Base-by-base conservation (phyloP, 1,140 invertebrate genomes). In the Diorhabda sublineata region DNA sequence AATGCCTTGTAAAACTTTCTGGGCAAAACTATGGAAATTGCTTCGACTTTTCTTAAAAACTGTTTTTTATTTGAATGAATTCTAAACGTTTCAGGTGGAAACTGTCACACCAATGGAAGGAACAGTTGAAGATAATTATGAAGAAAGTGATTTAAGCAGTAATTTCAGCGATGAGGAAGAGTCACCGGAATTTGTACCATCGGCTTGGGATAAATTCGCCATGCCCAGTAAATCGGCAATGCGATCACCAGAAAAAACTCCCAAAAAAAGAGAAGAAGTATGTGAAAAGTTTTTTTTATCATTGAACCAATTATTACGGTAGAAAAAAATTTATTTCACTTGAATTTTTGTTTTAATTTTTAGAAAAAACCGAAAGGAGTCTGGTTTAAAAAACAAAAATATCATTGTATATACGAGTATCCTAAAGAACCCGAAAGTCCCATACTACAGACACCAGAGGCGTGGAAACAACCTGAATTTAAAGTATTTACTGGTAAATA, bases 361-460 rank as follows among this genome's bases (percentile, higher is more conserved):
- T 64, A 75, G 71, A 84, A 85, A 78, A 85, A 85, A 78, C 79
- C 82, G 8, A 77, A 78, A 69, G 80, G 84, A 73, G 91, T 93
- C 45, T 90, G 89, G 80, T 93, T 92, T 83, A 92, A 93, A 78
- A 89, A 90, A 72, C 90, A 92, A 81, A 89, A 89, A 76, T 91
- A 92, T 79, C 90, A 92, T 77, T 91, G 90, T 76, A 89, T 92
- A 56, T 93, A 92, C 78, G 90, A 92, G 77, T 92, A 93, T 81
- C 91, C 91, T 42, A 87, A 89, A 73, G 91, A 92, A 80, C 80
- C 80, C 2, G 80, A 81, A 64, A 80, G 79, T 76, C 77, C 80
- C 0, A 64, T 77, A 45, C 58, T 78, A 9, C 76, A 77, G 45
- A 80, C 72, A 73, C 77, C 75, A 45, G 78, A 80, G 67, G 64